Evolutionary conservation across 2,113 vertebrate species (phyloP).

Genomic region (Manacus vitellinus): DNA sequence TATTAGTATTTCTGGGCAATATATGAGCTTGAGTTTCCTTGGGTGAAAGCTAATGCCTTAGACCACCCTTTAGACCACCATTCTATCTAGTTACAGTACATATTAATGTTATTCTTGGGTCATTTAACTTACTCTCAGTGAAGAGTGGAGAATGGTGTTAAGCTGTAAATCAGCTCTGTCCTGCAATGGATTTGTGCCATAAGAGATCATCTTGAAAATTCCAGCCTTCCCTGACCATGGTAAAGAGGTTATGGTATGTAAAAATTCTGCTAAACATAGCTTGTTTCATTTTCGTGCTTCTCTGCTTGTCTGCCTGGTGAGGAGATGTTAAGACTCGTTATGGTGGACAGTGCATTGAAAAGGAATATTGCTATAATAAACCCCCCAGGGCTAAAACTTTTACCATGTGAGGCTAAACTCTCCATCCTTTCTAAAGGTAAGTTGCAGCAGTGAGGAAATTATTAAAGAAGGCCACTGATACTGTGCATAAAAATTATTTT

Average conservation of each 20-base stretch:
- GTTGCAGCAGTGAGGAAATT: neutral
- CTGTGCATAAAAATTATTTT: conserved; percentile 38
- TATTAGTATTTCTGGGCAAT: conserved; percentile 68
- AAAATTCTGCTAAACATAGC: conserved; percentile 72
- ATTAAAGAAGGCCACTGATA: conserved; percentile 53
- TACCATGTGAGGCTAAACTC: conserved; percentile 17
- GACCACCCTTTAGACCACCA: conserved; percentile 78
- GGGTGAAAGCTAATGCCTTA: conserved; percentile 66
- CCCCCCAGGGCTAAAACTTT: conserved; percentile 37
- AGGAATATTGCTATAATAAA: conserved; percentile 36
- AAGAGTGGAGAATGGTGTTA: conserved; percentile 72
- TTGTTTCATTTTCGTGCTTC: conserved; percentile 62
- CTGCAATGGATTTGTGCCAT: conserved; percentile 77
- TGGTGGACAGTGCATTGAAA: conserved; percentile 28
- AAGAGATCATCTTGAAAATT: conserved; percentile 74
- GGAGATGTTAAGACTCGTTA: conserved; percentile 61
- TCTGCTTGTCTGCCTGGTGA: conserved; percentile 40
- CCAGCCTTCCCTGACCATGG: conserved; percentile 70
- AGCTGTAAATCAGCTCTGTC: conserved; percentile 78
- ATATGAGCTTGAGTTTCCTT: conserved; percentile 74
- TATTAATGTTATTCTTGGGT: conserved; percentile 81
- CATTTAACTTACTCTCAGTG: conserved; percentile 78
- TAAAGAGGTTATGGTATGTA: conserved; percentile 72
- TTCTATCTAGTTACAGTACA: conserved; percentile 68
- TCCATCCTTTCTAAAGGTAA: conserved; percentile 36